Percentiles rank a stretch among this genome's conserved stretches.
These are phyloP conservation scores for Neopelma chrysocephalum DNA, from an alignment of 2,797 vertebrate genomes.

Conservation along the genomic window DNA sequence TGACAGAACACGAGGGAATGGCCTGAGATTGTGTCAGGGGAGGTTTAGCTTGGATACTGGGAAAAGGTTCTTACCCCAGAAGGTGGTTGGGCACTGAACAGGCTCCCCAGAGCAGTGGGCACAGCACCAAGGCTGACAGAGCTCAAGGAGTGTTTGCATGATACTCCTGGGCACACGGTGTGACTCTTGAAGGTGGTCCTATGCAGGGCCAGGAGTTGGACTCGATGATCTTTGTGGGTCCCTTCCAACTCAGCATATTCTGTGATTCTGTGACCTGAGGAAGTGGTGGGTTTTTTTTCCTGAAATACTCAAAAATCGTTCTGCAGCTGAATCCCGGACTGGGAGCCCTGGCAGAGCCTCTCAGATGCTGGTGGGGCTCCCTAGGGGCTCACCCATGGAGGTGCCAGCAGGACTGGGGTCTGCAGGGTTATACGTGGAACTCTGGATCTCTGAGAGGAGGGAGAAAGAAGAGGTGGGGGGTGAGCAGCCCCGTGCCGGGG, in stretches of 20 bases:
- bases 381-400: fast-evolving
- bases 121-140: not conserved
- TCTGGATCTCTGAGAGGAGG: not conserved
- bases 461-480: not conserved
- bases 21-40: not conserved
- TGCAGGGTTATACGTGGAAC: no score
- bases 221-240: no score
- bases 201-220: not conserved
- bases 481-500: fast-evolving
- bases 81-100: not conserved
- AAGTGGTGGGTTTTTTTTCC: not conserved
- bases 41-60: not conserved
- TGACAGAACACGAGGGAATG: not conserved
- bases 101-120: not conserved
- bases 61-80: not conserved
- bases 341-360: not conserved
- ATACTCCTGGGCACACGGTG: not conserved
- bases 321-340: not conserved
- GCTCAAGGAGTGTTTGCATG: not conserved
- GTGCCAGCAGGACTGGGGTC: not conserved
- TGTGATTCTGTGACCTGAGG: not conserved
- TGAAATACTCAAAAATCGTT: not conserved
- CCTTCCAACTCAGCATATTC: not conserved
- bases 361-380: fast-evolving
- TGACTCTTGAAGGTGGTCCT: not conserved